phyloP scores from a whole-genome alignment of 2,113 vertebrate genomes.

The Petrocephalus microphthalmus region DNA sequence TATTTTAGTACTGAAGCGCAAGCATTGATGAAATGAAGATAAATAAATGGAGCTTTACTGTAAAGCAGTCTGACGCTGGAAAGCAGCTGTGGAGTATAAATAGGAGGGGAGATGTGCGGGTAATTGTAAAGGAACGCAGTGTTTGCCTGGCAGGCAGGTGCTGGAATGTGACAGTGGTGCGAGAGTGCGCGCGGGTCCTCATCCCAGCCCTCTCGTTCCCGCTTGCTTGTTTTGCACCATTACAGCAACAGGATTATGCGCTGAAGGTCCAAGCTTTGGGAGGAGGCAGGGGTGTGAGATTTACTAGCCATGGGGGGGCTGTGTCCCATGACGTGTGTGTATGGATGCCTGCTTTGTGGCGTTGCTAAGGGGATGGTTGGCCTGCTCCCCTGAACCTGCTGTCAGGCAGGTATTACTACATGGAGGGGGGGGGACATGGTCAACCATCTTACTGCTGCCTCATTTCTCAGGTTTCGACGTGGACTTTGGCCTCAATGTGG shows the following conservation, averaged over 20 bases:
- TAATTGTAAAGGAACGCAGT: slow-evolving; percentile 40
- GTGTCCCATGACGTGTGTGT: slow-evolving; percentile 36
- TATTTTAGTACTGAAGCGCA: background rate
- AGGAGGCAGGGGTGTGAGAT: slow-evolving; percentile 27
- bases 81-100: slow-evolving; percentile 46
- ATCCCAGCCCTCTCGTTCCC: slow-evolving; percentile 25
- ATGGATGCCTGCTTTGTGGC: slow-evolving; percentile 30
- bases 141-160: slow-evolving; percentile 51
- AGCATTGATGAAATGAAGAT: slow-evolving; percentile 5
- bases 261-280: slow-evolving; percentile 26
- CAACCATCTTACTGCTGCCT: background rate
- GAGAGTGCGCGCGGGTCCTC: background rate
- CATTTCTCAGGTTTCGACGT: background rate
- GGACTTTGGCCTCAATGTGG: background rate
- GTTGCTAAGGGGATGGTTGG: slow-evolving; percentile 27
- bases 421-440: background rate
- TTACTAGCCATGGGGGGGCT: slow-evolving; percentile 19
- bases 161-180: slow-evolving; percentile 30
- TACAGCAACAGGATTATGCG: slow-evolving; percentile 34
- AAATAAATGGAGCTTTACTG: slow-evolving; percentile 23
- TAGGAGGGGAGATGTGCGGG: slow-evolving; percentile 29
- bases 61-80: slow-evolving; percentile 33
- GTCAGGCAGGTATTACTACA: background rate
- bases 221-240: slow-evolving; percentile 40
- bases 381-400: slow-evolving; percentile 5